A percentile compares a stretch with the other conserved stretches of the same genome.
Conservation (phyloP, 2,888 invertebrate genomes). For the Nasonia oneida region DNA sequence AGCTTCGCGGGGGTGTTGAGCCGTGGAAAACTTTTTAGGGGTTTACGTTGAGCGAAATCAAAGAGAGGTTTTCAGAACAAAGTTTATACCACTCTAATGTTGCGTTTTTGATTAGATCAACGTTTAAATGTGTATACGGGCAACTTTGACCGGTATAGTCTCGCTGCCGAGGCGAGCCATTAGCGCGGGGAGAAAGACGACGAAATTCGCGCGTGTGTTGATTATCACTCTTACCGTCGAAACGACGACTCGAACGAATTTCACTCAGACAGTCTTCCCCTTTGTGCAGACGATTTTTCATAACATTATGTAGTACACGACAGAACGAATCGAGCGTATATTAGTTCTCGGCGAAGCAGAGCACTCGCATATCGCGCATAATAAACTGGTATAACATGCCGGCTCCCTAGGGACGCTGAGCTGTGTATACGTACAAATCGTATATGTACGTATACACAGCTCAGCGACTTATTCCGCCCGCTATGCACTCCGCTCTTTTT, state of each 20-base stretch:
- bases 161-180: neutral
- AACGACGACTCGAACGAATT: too few relatives aligned
- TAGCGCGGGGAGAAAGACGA: neutral
- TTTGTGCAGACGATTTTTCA: neutral
- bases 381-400: neutral
- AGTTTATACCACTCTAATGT: too few relatives aligned
- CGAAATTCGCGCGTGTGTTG: neutral
- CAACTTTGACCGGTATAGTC: neutral
- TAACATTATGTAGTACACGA: neutral
- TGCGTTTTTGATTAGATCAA: neutral
- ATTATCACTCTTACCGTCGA: neutral
- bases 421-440: too few relatives aligned
- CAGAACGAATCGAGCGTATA: neutral
- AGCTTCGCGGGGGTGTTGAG: too few relatives aligned
- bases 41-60: too few relatives aligned
- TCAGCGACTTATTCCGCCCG: neutral
- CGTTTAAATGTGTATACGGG: neutral
- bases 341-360: neutral
- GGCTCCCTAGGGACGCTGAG: neutral
- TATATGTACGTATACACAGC: neutral
- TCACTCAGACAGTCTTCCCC: neutral
- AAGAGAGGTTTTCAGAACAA: too few relatives aligned
- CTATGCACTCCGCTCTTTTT: neutral
- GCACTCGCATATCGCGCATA: neutral
- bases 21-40: too few relatives aligned